Percentiles rank a stretch among this genome's conserved stretches.
Conservation (phyloP, 2,797 vertebrate genomes). For the Ispidina lecontei region DNA sequence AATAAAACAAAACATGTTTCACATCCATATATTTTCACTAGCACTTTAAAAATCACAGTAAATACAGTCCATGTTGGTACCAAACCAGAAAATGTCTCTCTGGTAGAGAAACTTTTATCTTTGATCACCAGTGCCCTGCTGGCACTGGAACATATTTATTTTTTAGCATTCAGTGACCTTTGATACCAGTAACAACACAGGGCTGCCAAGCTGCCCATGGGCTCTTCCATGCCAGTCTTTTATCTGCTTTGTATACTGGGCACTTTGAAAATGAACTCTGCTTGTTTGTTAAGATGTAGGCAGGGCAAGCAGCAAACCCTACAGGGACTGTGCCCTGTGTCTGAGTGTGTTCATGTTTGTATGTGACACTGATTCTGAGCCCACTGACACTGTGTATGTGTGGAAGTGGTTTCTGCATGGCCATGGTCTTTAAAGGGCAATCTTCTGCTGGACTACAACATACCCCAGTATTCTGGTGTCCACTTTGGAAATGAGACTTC, state of each 20-base stretch:
- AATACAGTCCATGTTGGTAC: background rate
- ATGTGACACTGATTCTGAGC: background rate
- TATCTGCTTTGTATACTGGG: constrained; percentile 16
- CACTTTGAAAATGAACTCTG: constrained; percentile 8
- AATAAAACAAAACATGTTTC: background rate
- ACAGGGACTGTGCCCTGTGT: background rate
- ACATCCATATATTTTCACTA: background rate
- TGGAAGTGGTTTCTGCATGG: background rate
- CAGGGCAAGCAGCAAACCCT: background rate
- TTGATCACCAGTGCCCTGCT: background rate
- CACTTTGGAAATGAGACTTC: background rate
- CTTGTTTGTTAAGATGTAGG: background rate
- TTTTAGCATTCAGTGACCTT: constrained; percentile 54
- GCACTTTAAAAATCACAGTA: background rate
- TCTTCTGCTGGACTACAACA: background rate
- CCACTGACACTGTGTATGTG: background rate
- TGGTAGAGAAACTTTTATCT: background rate
- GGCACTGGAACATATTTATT: constrained; percentile 53
- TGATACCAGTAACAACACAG: constrained; percentile 29
- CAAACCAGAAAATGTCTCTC: background rate
- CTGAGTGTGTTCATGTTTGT: background rate
- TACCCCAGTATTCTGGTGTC: background rate
- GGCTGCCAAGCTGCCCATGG: constrained; percentile 23
- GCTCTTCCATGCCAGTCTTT: constrained; percentile 53
- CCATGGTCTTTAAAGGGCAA: background rate